Conservation (phyloP, 2,888 invertebrate species). For the Drosophila suboccidentalis region DNA sequence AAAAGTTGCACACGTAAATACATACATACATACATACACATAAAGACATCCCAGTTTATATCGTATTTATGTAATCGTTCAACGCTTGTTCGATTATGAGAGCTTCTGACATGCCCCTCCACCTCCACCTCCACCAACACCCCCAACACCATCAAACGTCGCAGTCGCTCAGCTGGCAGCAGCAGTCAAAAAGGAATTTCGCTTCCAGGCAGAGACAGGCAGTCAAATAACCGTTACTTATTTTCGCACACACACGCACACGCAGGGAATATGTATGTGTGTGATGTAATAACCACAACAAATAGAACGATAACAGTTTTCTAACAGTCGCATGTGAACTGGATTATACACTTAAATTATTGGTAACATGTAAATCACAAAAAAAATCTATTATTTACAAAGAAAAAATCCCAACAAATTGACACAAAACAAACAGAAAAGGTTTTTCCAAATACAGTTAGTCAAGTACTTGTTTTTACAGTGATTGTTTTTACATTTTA, state of each 20-base stretch:
- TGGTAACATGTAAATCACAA: constrained; percentile 42
- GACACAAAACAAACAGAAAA: constrained; percentile 25
- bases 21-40: not conserved
- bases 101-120: constrained; percentile 9
- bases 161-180: constrained; percentile 15
- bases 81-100: constrained; percentile 30
- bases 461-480: not conserved
- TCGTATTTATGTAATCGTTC: constrained; percentile 41
- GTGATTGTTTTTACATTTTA: too few relatives aligned
- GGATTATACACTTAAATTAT: constrained; percentile 39
- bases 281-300: constrained; percentile 43
- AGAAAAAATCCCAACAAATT: constrained; percentile 22
- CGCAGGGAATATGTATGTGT: not conserved
- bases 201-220: constrained; percentile 11
- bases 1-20: constrained; percentile 5
- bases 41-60: constrained; percentile 5
- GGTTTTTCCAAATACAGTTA: constrained; percentile 2
- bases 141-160: not conserved
- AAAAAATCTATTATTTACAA: constrained; percentile 16
- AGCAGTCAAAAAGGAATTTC: constrained; percentile 11
- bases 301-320: constrained; percentile 27
- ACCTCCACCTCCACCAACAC: not conserved
- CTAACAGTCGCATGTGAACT: constrained; percentile 55
- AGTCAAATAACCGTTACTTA: constrained; percentile 14
- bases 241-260: constrained; percentile 3